Evolutionary conservation across 1,140 invertebrate genomes (phyloP), one percentile per base, ranked within the genome.

Genomic region (Dermatophagoides farinae): DNA sequence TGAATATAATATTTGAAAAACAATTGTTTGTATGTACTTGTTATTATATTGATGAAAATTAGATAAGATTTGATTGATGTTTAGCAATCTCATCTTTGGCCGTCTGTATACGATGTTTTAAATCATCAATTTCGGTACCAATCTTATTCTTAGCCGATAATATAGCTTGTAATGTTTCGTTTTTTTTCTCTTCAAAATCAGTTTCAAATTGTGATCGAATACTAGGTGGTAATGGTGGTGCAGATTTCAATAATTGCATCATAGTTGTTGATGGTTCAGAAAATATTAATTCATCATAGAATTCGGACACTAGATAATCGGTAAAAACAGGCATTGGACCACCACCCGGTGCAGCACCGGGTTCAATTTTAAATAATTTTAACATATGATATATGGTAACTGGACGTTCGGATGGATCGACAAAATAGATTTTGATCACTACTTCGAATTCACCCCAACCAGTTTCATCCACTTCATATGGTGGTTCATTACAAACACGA

Each of bases 371-470:
- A 71, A 97, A 97, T 10, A 98, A 72, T 73, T 97, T 97, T 11
- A 98, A 75, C 51, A 95, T 84, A 69, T 98, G 92, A 72, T 93
- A 96, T 52, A 96, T 78, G 0, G 90, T 96, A 0, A 96, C 86
- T 10, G 68, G 68, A n/a, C 62, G 67, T 65, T 64, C 95, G 71
- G 91, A 93, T 8, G 88, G 85, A 77, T 99, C 96, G 69, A 89
- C 82, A 69, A 98, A 98, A 73, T 90, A 92, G 60, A 99, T 89
- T 72, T 97, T 97, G 22, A 98, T 97, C 31, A 90, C 84, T 65
- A 98, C 86, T 74, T 98, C 96, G 75, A 99, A 99, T 75, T 99
- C 96, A 67, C 96, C 96, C 95, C 96, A 99, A 1, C 95, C 96
- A 54, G 95, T 98, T 75, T 99, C 96, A 0, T 84, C 90, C 0